Evolutionary conservation across 2,797 vertebrate genomes (phyloP).

Genomic region (Thripadectes ignobilis): DNA sequence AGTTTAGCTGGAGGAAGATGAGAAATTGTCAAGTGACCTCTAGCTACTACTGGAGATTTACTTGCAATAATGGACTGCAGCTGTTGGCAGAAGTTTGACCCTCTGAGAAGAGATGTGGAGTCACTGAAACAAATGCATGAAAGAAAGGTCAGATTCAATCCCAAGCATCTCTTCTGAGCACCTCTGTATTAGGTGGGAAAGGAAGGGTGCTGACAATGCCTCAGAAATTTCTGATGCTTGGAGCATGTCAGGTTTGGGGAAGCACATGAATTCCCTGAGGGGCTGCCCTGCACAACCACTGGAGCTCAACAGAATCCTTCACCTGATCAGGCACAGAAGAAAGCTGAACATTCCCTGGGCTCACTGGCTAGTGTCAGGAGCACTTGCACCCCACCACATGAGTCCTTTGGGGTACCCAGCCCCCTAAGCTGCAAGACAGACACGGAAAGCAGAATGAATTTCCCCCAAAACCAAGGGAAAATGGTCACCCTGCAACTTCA

Average conservation of each 20-base stretch:
- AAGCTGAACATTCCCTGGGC: neutral
- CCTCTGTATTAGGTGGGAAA: neutral
- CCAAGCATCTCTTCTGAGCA: neutral
- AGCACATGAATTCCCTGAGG: neutral
- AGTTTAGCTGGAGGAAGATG: neutral
- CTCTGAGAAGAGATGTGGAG: neutral
- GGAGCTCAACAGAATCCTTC: neutral
- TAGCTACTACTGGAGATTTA: neutral
- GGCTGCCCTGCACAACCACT: neutral
- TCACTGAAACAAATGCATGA: neutral
- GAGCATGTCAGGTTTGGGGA: neutral
- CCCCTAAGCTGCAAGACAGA: neutral
- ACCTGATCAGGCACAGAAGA: neutral
- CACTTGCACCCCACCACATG: neutral
- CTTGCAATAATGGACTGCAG: neutral
- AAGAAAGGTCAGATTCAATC: neutral
- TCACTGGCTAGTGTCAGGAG: neutral
- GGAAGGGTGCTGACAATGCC: neutral
- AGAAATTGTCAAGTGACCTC: neutral
- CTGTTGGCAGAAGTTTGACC: neutral
- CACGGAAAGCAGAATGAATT: neutral
- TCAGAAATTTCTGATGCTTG: neutral
- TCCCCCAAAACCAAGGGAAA: neutral
- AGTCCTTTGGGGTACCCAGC: rapidly evolving
- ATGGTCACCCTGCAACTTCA: neutral